Base-by-base conservation (phyloP, 1,140 invertebrate genomes). In the Teleogryllus occipitalis region DNA sequence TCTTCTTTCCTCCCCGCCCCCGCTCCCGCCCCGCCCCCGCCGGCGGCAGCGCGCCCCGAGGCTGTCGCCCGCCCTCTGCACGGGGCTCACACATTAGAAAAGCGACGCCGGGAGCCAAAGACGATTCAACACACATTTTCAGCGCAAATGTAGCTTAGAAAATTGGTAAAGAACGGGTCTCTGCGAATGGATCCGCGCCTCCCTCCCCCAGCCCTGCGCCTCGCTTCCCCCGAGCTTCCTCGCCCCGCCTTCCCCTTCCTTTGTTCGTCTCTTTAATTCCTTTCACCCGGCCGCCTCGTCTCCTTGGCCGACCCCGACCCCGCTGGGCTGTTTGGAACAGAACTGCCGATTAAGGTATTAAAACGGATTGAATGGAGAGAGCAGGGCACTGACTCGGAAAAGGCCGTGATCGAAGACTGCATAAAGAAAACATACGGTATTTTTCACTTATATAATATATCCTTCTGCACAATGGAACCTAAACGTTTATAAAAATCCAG, bases 101-200 rank as follows among this genome's bases (percentile, higher is more conserved):
- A 79, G 39, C 14, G 78, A 74, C 47, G 49, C 47, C 72, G 8
- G 46, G 72, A 79, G 78, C 78, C 78, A 79, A 79, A 79, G 15
- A 65, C 78, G 65, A 79, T 79, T 79, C 78, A 75, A 72, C 78
- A 79, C 78, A 79, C 78, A 79, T 79, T 75, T 75, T 49, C 47
- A 49, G 78, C 72, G 78, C 78, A 79, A 79, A 79, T 79, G 78
- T 79, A 79, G 78, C 78, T 79, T 79, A 72, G 65, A 74, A 79
- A 79, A 79, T 79, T 75, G 78, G 78, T 79, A 49, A 79, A 49
- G 78, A 79, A 79, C 78, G 78, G 39, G 78, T 75, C 78, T 75
- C 46, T 46, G 15, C 46, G 47, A 75, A 47, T 48, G 74, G 21
- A 47, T 8, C 47, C 47, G 46, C 21, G 48, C 78, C 73, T 79